Percentiles rank a stretch among this genome's conserved stretches.
These are phyloP conservation scores for Penaeus japonicus DNA, from an alignment of 1,140 invertebrate species.

Conservation along the genomic window DNA sequence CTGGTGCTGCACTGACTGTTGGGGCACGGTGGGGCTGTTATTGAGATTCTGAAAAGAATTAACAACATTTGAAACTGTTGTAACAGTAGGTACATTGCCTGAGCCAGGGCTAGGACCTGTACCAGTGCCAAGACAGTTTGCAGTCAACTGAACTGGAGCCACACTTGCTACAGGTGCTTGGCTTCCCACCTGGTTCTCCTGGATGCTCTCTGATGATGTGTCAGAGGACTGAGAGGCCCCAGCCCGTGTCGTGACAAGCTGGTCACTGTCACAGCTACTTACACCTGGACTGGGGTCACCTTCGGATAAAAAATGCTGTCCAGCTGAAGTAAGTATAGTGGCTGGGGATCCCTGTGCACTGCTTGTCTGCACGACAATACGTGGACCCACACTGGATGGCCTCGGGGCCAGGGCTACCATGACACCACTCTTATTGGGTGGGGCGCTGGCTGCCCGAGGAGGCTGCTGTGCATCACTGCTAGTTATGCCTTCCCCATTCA, in stretches of 20 bases:
- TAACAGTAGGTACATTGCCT: too few species aligned
- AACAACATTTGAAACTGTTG: too few species aligned
- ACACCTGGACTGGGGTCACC: conserved; percentile 59
- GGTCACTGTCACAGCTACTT: conserved; percentile 42
- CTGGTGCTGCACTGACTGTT: conserved; percentile 65
- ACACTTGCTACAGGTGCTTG: background rate
- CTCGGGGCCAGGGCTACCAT: conserved; percentile 54
- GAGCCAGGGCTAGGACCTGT: too few species aligned
- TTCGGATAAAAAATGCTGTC: conserved; percentile 59
- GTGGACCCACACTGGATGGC: conserved; percentile 56
- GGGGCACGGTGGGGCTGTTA: conserved; percentile 60
- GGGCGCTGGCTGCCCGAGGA: conserved; percentile 52
- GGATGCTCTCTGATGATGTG: conserved; percentile 19
- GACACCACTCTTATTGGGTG: conserved; percentile 49
- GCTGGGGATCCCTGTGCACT: conserved; percentile 39
- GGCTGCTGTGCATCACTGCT: conserved; percentile 15
- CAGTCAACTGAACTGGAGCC: background rate
- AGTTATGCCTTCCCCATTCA: conserved; percentile 24
- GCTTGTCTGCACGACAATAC: conserved; percentile 49
- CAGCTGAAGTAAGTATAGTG: conserved; percentile 32
- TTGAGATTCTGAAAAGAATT: background rate
- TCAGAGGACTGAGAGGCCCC: conserved; percentile 38
- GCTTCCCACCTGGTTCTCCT: background rate
- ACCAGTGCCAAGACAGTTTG: background rate
- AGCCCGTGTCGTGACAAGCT: conserved; percentile 52